Percentiles rank a stretch among this genome's conserved stretches.
phyloP scores from a whole-genome alignment of 2,113 vertebrate species.

The Dromaius novaehollandiae region DNA sequence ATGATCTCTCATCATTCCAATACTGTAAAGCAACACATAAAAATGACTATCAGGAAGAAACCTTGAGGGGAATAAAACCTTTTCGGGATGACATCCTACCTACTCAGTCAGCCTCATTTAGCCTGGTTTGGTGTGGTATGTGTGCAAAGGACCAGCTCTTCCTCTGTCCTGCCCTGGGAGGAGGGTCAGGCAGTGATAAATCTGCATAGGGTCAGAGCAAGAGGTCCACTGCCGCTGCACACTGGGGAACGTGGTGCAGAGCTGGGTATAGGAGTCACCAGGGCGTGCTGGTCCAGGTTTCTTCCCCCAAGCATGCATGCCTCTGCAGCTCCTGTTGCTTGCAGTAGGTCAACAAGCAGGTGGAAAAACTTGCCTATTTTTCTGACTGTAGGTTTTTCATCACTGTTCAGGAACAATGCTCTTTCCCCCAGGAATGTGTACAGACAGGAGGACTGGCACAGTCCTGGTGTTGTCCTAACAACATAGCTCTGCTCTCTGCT shows the following conservation, averaged over 20 bases:
- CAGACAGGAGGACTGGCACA: background rate
- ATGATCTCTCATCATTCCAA: conserved; percentile 26
- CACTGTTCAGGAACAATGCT: fast-evolving
- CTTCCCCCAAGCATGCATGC: background rate
- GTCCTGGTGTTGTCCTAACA: background rate
- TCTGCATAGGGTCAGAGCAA: background rate
- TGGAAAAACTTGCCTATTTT: background rate
- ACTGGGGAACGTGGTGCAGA: fast-evolving
- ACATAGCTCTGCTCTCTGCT: background rate
- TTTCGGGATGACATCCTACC: background rate
- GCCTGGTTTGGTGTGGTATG: conserved; percentile 46
- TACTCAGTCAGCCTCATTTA: background rate
- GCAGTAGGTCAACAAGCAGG: background rate
- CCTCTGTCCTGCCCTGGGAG: background rate
- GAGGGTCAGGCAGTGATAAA: background rate
- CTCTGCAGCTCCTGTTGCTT: background rate
- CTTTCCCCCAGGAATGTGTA: background rate
- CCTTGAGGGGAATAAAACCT: background rate
- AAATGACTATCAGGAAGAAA: conserved; percentile 48
- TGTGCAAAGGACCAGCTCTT: conserved; percentile 6
- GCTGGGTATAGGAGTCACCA: background rate
- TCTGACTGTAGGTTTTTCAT: background rate
- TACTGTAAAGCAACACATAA: conserved; percentile 34
- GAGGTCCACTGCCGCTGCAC: background rate
- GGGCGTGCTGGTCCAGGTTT: background rate